phyloP scores from a whole-genome alignment of 1,140 invertebrate species.

The Solenopsis invicta region DNA sequence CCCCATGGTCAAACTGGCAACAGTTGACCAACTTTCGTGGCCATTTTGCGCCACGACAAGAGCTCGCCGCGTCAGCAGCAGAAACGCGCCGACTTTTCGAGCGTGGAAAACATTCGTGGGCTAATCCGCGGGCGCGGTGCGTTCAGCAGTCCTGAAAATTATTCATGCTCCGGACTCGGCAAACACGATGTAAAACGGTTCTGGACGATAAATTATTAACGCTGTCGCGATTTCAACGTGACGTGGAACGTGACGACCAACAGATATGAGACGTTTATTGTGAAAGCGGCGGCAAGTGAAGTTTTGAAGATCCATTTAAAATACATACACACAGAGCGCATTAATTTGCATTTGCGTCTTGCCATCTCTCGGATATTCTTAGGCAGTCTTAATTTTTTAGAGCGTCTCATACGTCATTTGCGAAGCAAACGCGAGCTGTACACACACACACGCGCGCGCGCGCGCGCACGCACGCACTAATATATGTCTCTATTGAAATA shows the following conservation, averaged over 20 bases:
- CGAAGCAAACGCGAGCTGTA: background rate
- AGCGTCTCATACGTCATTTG: background rate
- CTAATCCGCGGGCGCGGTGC: constrained; percentile 62
- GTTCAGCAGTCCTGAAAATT: constrained; percentile 66
- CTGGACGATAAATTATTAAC: constrained; percentile 63
- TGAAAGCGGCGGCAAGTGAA: constrained; percentile 47
- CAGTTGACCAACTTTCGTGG: constrained; percentile 73
- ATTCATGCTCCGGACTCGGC: constrained; percentile 59
- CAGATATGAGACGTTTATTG: constrained; percentile 63
- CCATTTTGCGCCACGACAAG: constrained; percentile 57
- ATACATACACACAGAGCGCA: background rate
- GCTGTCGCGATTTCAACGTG: constrained; percentile 53
- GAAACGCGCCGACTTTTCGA: constrained; percentile 70
- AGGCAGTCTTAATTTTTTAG: background rate
- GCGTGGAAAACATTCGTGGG: constrained; percentile 68
- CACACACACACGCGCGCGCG: background rate
- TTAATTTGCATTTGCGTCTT: constrained; percentile 11
- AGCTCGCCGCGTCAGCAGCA: constrained; percentile 67
- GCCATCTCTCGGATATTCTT: background rate
- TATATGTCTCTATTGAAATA: background rate
- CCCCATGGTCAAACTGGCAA: constrained; percentile 61
- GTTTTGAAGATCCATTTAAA: constrained; percentile 31
- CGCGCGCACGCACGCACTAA: no score
- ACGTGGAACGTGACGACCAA: constrained; percentile 54
- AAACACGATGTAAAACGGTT: constrained; percentile 59